A percentile compares a stretch with the other conserved stretches of the same genome.
Evolutionary conservation across 2,113 vertebrate species (phyloP).

Genomic region (Alethe diademata): DNA sequence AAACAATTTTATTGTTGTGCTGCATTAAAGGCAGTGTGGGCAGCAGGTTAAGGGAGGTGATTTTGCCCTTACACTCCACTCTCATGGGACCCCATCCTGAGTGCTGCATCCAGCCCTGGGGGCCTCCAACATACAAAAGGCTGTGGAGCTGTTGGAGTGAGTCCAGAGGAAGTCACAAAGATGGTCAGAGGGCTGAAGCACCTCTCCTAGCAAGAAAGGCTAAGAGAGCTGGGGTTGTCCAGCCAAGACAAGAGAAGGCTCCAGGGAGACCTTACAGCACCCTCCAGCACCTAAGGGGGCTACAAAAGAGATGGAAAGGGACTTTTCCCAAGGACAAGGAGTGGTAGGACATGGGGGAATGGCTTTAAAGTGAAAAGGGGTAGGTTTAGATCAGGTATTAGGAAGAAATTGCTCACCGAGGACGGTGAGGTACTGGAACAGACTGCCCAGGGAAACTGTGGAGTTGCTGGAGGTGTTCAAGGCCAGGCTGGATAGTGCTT

Average conservation of each 20-base stretch:
- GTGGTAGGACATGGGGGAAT: not conserved
- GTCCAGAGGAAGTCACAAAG: not conserved
- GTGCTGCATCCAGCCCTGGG: not conserved
- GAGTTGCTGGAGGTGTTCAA: not conserved
- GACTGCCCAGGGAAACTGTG: not conserved
- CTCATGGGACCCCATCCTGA: not conserved
- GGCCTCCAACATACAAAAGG: not conserved
- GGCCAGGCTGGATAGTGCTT: not conserved
- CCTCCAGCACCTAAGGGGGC: not conserved
- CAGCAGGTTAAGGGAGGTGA: not conserved
- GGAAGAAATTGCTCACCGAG: not conserved
- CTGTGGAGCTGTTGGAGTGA: not conserved
- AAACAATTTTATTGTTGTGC: not conserved
- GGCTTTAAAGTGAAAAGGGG: not conserved
- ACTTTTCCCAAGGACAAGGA: not conserved
- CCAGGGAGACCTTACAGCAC: not conserved
- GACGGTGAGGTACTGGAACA: not conserved
- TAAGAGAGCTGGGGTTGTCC: not conserved
- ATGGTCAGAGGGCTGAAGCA: not conserved
- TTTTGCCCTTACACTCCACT: not conserved
- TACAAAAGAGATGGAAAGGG: not conserved
- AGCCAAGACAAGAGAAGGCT: not conserved
- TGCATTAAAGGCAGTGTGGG: not conserved
- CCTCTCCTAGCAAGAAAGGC: not conserved
- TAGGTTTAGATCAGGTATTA: not conserved